Percentiles rank a stretch among this genome's conserved stretches.
Conservation (phyloP, 2,113 vertebrate genomes). For the Bufo bufo region DNA sequence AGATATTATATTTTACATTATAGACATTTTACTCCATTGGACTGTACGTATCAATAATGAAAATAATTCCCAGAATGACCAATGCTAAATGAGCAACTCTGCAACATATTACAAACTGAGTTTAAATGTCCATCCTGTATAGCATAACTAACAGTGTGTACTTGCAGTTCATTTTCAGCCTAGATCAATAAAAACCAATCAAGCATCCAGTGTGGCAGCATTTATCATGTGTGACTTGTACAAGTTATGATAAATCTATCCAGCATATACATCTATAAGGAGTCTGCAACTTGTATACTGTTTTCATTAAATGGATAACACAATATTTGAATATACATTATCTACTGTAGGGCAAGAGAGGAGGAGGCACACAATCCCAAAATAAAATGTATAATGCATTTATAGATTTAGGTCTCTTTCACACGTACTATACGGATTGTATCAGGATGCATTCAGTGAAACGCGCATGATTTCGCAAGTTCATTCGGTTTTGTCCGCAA, state of each 20-base stretch:
- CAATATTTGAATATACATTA: background rate
- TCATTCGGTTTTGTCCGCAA: too few species aligned
- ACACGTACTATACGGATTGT: too few species aligned
- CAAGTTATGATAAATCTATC: background rate
- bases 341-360: background rate
- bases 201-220: background rate
- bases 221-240: background rate
- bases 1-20: background rate
- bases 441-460: too few species aligned
- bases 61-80: too few species aligned
- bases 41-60: too few species aligned
- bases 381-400: background rate
- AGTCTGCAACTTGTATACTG: background rate
- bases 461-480: too few species aligned
- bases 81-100: background rate
- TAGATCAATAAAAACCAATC: constrained; percentile 4
- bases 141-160: background rate
- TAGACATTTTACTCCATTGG: too few species aligned
- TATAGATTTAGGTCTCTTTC: background rate
- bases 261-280: background rate
- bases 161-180: background rate
- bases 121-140: background rate
- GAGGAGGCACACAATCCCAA: background rate
- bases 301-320: background rate
- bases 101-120: background rate